Evolutionary conservation across 2,888 invertebrate genomes (phyloP).

Genomic region (Drosophila melanosoma): DNA sequence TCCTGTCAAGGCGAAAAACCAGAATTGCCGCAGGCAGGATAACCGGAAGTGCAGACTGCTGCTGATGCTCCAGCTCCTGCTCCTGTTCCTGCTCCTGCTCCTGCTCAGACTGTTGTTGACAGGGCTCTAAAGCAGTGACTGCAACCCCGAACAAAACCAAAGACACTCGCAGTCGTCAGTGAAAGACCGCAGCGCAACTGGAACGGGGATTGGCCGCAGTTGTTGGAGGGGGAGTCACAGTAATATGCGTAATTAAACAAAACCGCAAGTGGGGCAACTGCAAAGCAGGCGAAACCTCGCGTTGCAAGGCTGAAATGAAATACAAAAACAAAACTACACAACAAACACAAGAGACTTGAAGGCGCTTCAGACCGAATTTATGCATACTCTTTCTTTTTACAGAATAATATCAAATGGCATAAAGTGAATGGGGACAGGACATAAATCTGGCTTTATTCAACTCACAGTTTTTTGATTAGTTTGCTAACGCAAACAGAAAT

Average conservation of each 20-base stretch:
- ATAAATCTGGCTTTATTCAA: not conserved
- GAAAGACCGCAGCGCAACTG: conserved; percentile 59
- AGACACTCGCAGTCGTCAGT: conserved; percentile 61
- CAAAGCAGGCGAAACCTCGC: conserved; percentile 39
- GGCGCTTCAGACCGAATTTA: not conserved
- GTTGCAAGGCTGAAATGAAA: conserved; percentile 15
- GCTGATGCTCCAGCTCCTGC: not conserved
- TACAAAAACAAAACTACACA: conserved; percentile 42
- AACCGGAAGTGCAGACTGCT: conserved; percentile 49
- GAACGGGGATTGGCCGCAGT: conserved; percentile 2
- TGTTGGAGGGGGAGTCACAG: conserved; percentile 28
- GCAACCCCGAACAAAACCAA: conserved; percentile 47
- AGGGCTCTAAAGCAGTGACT: conserved; percentile 29
- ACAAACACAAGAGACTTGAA: conserved; percentile 40
- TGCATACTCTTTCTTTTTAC: conserved; percentile 10
- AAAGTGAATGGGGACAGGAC: not conserved
- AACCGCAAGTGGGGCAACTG: conserved; percentile 74
- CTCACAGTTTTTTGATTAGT: not conserved
- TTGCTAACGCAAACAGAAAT: conserved; percentile 1
- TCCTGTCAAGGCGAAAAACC: conserved; percentile 53
- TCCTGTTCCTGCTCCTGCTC: conserved; percentile 17
- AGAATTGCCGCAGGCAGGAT: conserved; percentile 57
- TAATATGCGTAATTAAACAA: conserved; percentile 81
- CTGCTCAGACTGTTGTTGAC: conserved; percentile 65
- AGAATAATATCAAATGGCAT: not conserved